Evolutionary conservation across 2,888 invertebrate genomes (phyloP).

Genomic region (Flexamia atlantica): DNA sequence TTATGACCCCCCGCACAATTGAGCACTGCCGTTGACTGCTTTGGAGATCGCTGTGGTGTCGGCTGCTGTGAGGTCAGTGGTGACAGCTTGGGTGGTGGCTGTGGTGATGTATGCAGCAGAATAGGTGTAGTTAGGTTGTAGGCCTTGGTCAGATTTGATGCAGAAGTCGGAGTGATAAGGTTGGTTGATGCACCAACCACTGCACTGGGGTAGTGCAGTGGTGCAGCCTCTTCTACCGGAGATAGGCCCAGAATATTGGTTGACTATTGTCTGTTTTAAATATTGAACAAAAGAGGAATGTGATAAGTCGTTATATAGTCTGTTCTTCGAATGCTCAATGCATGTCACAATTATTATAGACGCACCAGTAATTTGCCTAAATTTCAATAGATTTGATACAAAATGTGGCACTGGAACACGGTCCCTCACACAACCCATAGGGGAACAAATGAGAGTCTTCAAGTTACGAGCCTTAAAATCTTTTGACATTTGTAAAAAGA

Average conservation of each 20-base stretch:
- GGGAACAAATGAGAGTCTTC: neutral
- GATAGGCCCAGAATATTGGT: neutral
- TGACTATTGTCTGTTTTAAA: neutral
- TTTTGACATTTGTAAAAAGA: neutral
- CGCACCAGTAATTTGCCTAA: neutral
- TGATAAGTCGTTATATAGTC: neutral
- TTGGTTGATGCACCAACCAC: no score
- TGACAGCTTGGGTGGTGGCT: no score
- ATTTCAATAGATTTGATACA: neutral
- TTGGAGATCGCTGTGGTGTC: no score
- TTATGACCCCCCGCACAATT: no score
- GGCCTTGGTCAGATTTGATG: no score
- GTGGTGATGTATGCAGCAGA: no score
- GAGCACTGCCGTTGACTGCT: no score
- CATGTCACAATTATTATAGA: neutral
- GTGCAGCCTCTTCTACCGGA: no score
- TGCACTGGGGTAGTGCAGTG: no score
- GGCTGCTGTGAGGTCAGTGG: no score
- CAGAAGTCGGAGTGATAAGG: no score
- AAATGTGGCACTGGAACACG: neutral
- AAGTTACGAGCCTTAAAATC: constrained; percentile 16
- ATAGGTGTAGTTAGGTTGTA: no score
- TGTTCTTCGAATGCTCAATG: neutral
- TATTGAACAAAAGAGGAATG: neutral
- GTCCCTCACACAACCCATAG: constrained; percentile 2